Percentiles rank a stretch among this genome's conserved stretches.
Conservation (phyloP, 2,113 vertebrate species). For the Galemys pyrenaicus region DNA sequence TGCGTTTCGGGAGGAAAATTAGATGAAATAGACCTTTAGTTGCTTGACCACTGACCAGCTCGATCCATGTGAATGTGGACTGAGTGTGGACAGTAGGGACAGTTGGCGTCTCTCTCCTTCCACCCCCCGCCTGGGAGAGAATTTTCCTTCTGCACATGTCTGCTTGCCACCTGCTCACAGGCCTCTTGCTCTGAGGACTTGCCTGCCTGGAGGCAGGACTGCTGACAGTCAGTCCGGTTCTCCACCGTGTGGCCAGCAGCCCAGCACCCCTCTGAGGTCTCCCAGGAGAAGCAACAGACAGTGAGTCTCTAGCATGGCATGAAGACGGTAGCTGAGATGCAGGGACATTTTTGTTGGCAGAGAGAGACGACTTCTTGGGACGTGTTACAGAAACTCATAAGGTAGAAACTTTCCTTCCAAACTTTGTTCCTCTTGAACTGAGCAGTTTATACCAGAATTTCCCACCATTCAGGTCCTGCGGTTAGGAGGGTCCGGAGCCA, state of each 20-base stretch:
- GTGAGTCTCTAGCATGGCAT: neutral
- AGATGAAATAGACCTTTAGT: neutral
- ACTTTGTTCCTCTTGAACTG: neutral
- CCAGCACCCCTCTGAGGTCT: neutral
- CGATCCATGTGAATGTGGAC: neutral
- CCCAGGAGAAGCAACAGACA: neutral
- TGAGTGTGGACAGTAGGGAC: too few relatives aligned
- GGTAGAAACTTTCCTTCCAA: neutral
- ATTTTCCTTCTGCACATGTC: neutral
- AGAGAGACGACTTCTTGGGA: neutral
- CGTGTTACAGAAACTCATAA: neutral
- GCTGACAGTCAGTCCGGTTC: neutral
- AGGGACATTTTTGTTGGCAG: neutral
- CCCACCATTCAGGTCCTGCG: neutral
- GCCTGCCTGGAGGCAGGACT: neutral
- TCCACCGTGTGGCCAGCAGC: neutral
- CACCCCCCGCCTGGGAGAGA: neutral
- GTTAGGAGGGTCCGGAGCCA: too few relatives aligned
- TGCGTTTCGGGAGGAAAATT: neutral
- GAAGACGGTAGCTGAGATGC: neutral
- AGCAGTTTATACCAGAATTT: neutral
- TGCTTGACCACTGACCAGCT: neutral
- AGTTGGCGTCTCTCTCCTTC: neutral
- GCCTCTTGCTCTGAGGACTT: neutral
- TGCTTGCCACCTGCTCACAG: neutral